Evolutionary conservation across 2,888 invertebrate species (phyloP).

Genomic region (Rhingia campestris): DNA sequence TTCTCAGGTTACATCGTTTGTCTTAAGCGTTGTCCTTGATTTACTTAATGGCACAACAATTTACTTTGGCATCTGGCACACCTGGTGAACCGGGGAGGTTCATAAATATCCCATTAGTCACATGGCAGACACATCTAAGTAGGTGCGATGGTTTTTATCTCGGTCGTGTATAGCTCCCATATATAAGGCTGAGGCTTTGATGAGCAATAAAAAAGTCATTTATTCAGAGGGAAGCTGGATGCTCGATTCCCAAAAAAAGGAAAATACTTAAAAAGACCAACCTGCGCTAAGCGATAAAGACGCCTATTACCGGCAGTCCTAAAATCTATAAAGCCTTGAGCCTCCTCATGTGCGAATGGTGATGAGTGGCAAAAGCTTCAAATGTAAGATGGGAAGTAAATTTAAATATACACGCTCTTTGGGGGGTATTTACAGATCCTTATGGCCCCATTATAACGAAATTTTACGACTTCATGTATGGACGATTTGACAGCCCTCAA

Average conservation of each 20-base stretch:
- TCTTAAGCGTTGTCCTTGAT: constrained; percentile 12
- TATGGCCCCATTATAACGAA: too few species aligned
- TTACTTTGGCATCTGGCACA: constrained; percentile 13
- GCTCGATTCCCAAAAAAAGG: neutral
- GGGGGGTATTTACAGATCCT: too few species aligned
- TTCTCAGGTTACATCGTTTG: constrained; percentile 13
- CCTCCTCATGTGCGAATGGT: too few species aligned
- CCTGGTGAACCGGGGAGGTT: constrained; percentile 22
- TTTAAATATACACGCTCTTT: too few species aligned
- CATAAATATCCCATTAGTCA: constrained; percentile 42
- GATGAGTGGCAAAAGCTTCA: too few species aligned
- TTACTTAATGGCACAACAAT: constrained; percentile 11
- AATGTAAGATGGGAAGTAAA: too few species aligned
- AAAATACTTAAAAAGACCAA: neutral
- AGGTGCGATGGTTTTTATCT: constrained; percentile 9
- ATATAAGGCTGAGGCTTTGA: constrained; percentile 12
- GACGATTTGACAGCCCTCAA: neutral
- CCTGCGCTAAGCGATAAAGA: too few species aligned
- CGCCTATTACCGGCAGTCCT: too few species aligned
- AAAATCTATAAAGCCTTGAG: too few species aligned
- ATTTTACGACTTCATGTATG: neutral
- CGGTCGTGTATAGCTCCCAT: neutral
- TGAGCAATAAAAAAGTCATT: constrained; percentile 37
- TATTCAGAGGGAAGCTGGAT: neutral
- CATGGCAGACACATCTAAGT: constrained; percentile 37